Conservation (phyloP, 2,113 vertebrate genomes). For the Oreocharis arfaki region DNA sequence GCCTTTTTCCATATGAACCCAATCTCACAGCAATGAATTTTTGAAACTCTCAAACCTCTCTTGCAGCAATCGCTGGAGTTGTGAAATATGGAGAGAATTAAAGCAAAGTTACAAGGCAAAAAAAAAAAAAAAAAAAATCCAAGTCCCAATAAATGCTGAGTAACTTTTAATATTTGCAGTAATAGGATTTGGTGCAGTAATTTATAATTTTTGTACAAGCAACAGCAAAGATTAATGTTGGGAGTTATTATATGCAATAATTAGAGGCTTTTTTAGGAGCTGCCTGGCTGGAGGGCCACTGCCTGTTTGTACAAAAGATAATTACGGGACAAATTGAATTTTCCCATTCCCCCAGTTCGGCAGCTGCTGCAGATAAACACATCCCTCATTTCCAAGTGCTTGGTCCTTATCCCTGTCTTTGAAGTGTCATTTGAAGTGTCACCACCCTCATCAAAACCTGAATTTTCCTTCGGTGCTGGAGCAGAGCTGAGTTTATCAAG, state of each 20-base stretch:
- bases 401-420: neutral
- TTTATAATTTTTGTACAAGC: conserved; percentile 51
- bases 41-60: neutral
- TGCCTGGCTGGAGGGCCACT: conserved; percentile 52
- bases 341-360: neutral
- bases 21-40: conserved; percentile 6
- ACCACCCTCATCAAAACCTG: neutral
- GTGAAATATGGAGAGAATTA: conserved; percentile 31
- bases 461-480: neutral
- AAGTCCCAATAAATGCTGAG: neutral
- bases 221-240: conserved; percentile 56
- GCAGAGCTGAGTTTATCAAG: neutral
- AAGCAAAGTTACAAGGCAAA: neutral
- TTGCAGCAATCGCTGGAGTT: neutral
- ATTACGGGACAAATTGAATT: conserved; percentile 59
- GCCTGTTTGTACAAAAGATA: conserved; percentile 53
- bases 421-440: neutral
- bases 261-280: conserved; percentile 48
- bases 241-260: conserved; percentile 62
- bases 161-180: conserved; percentile 46
- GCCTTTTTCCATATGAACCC: neutral
- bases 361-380: conserved; percentile 34
- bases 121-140: neutral
- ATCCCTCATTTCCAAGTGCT: neutral
- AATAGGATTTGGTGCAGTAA: conserved; percentile 60